These are phyloP conservation scores for Eleutherodactylus coqui DNA, from an alignment of 2,797 vertebrate genomes.

Conservation along the genomic window DNA sequence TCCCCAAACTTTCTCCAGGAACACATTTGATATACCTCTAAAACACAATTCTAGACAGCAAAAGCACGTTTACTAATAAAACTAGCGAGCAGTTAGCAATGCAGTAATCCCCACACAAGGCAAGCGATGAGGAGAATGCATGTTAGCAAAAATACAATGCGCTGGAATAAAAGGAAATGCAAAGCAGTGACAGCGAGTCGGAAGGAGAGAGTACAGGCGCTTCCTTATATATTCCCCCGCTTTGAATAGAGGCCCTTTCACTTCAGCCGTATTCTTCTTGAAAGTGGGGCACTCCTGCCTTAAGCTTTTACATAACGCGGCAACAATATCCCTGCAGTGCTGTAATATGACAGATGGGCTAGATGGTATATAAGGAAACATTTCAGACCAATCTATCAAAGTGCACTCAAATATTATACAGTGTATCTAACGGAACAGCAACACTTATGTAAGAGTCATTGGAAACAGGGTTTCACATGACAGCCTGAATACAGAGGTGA, in stretches of 20 bases:
- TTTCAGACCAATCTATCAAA: constrained; percentile 49
- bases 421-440: constrained; percentile 4
- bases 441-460: constrained; percentile 36
- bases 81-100: neutral
- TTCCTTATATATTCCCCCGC: constrained; percentile 12
- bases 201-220: neutral
- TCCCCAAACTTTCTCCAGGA: too few species aligned
- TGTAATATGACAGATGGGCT: constrained; percentile 57
- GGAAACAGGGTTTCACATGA: neutral
- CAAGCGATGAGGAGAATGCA: neutral
- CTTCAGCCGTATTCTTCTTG: constrained; percentile 25
- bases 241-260: constrained; percentile 34
- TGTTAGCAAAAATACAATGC: neutral
- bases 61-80: neutral
- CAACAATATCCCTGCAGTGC: constrained; percentile 48
- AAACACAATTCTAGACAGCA: neutral
- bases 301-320: constrained; percentile 57
- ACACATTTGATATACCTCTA: neutral
- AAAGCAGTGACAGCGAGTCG: neutral
- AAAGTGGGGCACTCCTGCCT: constrained; percentile 48
- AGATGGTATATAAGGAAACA: constrained; percentile 44
- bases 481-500: neutral
- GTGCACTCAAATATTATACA: constrained; percentile 40
- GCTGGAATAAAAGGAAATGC: constrained; percentile 6
- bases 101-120: neutral